A percentile compares a stretch with the other conserved stretches of the same genome.
These are phyloP conservation scores for Pangasius mekongensis DNA, from an alignment of 2,797 vertebrate genomes.

Conservation along the genomic window DNA sequence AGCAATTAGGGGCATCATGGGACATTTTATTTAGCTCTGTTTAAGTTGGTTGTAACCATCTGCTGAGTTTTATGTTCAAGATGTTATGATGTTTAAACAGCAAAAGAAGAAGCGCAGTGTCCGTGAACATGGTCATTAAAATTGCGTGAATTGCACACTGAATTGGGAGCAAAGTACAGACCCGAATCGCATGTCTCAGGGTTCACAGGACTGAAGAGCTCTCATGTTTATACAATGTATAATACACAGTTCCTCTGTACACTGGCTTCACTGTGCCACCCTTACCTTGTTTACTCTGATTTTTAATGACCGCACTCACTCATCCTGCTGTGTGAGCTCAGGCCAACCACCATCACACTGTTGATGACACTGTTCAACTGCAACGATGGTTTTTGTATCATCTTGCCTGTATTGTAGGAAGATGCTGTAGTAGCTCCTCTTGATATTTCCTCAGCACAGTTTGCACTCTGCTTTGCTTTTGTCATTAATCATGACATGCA, in stretches of 20 bases:
- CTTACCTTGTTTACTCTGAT: not conserved
- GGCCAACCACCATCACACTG: not conserved
- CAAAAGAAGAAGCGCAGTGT: not conserved
- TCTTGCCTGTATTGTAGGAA: not conserved
- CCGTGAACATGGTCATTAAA: not conserved
- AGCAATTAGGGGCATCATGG: not conserved
- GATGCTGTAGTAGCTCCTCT: not conserved
- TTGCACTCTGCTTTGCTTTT: not conserved
- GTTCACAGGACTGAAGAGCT: not conserved
- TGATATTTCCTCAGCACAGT: not conserved
- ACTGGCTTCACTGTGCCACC: not conserved
- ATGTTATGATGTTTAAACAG: not conserved
- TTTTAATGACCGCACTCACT: not conserved
- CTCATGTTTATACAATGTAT: not conserved
- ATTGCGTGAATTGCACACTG: not conserved
- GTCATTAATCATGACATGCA: not conserved
- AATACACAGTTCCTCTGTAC: not conserved
- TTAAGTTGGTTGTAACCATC: not conserved
- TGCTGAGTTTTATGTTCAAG: not conserved
- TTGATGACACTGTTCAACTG: not conserved
- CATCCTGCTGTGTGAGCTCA: not conserved
- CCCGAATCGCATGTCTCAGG: not conserved
- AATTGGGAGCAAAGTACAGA: not conserved
- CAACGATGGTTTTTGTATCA: not conserved
- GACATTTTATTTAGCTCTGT: not conserved